phyloP scores from a whole-genome alignment of 2,888 invertebrate species.

The Noctua pronuba region DNA sequence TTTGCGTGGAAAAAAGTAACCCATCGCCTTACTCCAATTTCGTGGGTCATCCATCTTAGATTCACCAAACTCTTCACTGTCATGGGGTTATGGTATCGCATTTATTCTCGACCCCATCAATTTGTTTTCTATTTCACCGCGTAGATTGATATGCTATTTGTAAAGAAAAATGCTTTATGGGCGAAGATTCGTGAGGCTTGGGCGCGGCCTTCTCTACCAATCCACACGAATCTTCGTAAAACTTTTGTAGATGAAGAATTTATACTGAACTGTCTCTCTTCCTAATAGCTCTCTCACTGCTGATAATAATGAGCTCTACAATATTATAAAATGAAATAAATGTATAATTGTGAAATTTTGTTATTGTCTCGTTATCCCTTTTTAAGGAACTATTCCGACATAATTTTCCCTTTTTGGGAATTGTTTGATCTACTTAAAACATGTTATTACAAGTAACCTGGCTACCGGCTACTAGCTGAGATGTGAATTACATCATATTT shows the following conservation, averaged over 20 bases:
- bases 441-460: conserved; percentile 21
- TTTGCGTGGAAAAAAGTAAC: neutral
- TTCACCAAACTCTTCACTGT: conserved; percentile 43
- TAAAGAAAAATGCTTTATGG: conserved; percentile 14
- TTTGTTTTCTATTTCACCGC: conserved; percentile 29
- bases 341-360: neutral
- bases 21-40: neutral
- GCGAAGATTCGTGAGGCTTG: neutral
- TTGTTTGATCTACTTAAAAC: conserved; percentile 46
- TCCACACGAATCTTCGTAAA: neutral
- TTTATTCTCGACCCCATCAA: conserved; percentile 35
- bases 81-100: conserved; percentile 38
- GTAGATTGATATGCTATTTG: conserved; percentile 11
- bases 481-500: conserved; percentile 38
- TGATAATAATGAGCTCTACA: neutral
- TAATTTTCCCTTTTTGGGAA: neutral
- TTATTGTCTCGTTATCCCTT: neutral
- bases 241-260: neutral
- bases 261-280: neutral
- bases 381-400: conserved; percentile 11
- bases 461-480: neutral
- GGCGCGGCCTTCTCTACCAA: neutral
- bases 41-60: conserved; percentile 25
- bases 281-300: neutral
- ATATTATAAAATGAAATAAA: neutral